phyloP scores from a whole-genome alignment of 2,113 vertebrate genomes.

The Mesocricetus auratus region DNA sequence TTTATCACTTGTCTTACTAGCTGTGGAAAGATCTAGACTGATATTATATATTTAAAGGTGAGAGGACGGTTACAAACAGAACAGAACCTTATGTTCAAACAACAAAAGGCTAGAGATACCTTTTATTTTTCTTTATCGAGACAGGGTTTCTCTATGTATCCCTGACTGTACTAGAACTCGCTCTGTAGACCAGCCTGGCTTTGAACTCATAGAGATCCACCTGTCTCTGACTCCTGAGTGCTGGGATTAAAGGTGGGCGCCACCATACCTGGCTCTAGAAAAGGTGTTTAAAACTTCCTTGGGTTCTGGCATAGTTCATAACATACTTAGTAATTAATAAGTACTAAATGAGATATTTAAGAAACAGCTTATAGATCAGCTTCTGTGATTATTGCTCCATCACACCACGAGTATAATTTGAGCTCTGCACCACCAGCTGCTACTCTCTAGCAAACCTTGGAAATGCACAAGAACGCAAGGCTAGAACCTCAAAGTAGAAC shows the following conservation, averaged over 20 bases:
- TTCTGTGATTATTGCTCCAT: not conserved
- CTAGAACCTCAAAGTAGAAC: not conserved
- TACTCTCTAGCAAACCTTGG: not conserved
- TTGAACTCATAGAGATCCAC: not conserved
- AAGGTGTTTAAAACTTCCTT: not conserved
- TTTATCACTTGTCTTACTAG: constrained; percentile 27
- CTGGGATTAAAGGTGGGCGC: not conserved
- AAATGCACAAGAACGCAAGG: not conserved
- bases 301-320: not conserved
- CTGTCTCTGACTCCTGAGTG: not conserved
- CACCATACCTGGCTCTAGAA: not conserved
- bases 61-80: constrained; percentile 46
- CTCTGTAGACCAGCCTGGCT: not conserved
- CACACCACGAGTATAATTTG: not conserved
- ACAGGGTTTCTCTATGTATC: not conserved
- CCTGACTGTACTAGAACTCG: not conserved
- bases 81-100: constrained; percentile 20
- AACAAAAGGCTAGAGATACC: not conserved
- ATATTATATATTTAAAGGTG: constrained; percentile 4
- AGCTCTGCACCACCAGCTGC: not conserved
- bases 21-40: constrained; percentile 18
- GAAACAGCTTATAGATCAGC: constrained; percentile 23
- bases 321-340: constrained; percentile 4
- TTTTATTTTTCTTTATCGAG: not conserved
- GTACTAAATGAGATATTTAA: not conserved